Conservation (phyloP, 1,140 invertebrate genomes). For the Aleiodes sp. region DNA sequence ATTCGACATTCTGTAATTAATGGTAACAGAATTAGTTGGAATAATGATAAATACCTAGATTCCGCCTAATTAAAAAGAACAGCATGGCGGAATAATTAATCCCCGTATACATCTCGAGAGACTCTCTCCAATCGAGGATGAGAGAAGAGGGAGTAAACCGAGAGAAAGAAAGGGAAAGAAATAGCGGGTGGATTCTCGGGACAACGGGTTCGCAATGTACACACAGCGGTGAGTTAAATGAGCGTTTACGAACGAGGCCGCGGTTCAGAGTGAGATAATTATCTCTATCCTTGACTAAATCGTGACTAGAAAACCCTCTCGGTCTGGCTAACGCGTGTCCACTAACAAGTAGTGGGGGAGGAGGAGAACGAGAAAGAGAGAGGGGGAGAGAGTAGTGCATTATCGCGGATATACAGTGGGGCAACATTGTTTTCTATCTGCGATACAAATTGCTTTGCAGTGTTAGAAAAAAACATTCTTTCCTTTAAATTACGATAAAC, state of each 20-base stretch:
- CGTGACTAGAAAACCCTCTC: slow-evolving; percentile 62
- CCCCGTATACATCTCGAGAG: not conserved
- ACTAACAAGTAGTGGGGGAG: slow-evolving; percentile 46
- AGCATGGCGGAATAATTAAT: not conserved
- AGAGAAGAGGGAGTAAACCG: not conserved
- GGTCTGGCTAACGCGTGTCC: slow-evolving; percentile 25
- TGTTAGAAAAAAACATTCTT: too few species aligned
- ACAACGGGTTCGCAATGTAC: slow-evolving; percentile 18
- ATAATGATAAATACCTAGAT: not conserved
- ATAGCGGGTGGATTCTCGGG: not conserved
- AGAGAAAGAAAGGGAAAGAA: not conserved
- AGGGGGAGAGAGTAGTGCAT: slow-evolving; percentile 46
- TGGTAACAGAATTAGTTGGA: not conserved
- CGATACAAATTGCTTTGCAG: slow-evolving; percentile 58
- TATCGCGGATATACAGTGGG: slow-evolving; percentile 54
- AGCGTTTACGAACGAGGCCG: slow-evolving; percentile 60
- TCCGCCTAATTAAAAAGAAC: slow-evolving; percentile 1
- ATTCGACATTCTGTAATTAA: not conserved
- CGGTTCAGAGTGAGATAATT: slow-evolving; percentile 53
- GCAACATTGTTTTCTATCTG: slow-evolving; percentile 60
- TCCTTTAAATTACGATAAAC: not conserved
- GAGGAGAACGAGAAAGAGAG: too few species aligned
- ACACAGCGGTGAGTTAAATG: slow-evolving; percentile 56
- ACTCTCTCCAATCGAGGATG: not conserved
- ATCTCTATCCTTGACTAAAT: slow-evolving; percentile 66